Evolutionary conservation across 2,888 invertebrate species (phyloP), one percentile per base, ranked within the genome.

Genomic region (Lathronympha strigana): DNA sequence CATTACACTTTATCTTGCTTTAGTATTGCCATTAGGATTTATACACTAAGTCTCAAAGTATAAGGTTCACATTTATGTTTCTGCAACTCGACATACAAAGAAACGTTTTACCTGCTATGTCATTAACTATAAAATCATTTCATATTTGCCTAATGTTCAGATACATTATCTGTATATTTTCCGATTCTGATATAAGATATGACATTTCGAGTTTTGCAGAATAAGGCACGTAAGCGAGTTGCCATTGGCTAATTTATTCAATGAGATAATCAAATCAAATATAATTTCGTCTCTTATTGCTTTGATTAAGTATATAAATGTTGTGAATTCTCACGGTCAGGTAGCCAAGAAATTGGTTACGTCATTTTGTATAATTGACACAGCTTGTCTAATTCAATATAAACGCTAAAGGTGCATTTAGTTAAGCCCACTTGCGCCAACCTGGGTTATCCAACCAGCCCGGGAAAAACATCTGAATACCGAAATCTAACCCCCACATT

Each of bases 211-310:
- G 23, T 31, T 33, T 8, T 13, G 6, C 5, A n/a, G 33, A 19
- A 40, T 19, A 33, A 58, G n/a, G 0, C 50, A 19, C 2, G 28
- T 53, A 28, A 28, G 53, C 47, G 54, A 49, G 38, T 31, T 47
- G 54, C 38, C 28, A 66, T 49, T 23, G 47, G 38, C 31, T 25
- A 33, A 54, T 54, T 64, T 21, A 64, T 53, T 60, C 28, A 64
- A 8, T 8, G 38, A 4, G 9, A 15, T 5, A 40, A n/a, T 25
- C 51, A 51, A 33, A 51, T 38, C 19, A 33, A 11, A 1, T 17
- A 38, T 23, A 4, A 25, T 43, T 64, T 21, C 21, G 19, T 58
- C 51, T 58, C 43, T 58, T 58, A 54, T 36, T 53, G 33, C 9
- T 38, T 40, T 38, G 40, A 57, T 63, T 58, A n/a, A n/a, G n/a